Conservation (phyloP, 1,140 invertebrate genomes). For the Bombyx mandarina region DNA sequence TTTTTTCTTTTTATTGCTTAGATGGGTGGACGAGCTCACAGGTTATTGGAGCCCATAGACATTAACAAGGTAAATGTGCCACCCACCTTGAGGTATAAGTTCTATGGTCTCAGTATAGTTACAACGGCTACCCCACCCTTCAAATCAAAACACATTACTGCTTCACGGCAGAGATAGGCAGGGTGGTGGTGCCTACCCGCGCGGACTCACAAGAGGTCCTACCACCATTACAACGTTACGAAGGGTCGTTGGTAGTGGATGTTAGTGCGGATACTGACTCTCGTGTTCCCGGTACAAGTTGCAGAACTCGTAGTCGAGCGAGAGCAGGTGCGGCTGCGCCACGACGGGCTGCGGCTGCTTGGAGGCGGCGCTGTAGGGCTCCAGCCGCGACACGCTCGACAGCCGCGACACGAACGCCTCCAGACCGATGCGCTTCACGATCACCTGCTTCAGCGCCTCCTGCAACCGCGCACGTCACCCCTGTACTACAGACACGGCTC, state of each 20-base stretch:
- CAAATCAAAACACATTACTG: too few relatives aligned
- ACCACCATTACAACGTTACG: neutral
- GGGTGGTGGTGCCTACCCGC: too few relatives aligned
- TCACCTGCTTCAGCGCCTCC: slow-evolving; percentile 84
- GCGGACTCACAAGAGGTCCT: too few relatives aligned
- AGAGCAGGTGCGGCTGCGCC: slow-evolving; percentile 82
- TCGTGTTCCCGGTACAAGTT: slow-evolving; percentile 86
- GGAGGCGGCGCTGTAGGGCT: slow-evolving; percentile 90
- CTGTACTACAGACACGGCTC: neutral
- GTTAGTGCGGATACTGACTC: slow-evolving; percentile 57
- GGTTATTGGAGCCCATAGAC: too few relatives aligned
- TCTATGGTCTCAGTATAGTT: too few relatives aligned
- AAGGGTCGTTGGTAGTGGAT: too few relatives aligned
- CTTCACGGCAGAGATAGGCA: too few relatives aligned
- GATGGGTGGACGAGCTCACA: too few relatives aligned
- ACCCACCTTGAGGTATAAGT: too few relatives aligned
- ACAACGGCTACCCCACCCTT: too few relatives aligned
- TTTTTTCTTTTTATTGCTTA: neutral
- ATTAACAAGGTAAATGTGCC: too few relatives aligned
- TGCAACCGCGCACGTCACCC: neutral
- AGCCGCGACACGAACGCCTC: slow-evolving; percentile 93
- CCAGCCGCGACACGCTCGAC: slow-evolving; percentile 88
- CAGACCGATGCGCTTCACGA: slow-evolving; percentile 92
- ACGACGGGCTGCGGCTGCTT: slow-evolving; percentile 93
- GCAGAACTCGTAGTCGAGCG: slow-evolving; percentile 97